phyloP scores from a whole-genome alignment of 2,113 vertebrate genomes.

The Pogona vitticeps region DNA sequence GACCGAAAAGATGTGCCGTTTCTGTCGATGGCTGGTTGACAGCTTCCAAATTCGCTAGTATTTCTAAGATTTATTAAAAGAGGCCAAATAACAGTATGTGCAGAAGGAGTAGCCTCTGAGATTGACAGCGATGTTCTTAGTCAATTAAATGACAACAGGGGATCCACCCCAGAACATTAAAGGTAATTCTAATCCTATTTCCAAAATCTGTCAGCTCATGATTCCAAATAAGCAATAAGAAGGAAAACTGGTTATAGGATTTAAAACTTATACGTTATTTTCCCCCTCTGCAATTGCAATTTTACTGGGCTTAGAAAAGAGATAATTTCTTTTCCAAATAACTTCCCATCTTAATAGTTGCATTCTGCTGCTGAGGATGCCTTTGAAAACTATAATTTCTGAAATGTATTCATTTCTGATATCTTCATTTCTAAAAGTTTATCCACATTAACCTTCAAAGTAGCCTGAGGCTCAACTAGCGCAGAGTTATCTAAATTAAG shows the following conservation, averaged over 20 bases:
- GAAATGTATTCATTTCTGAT: constrained; percentile 10
- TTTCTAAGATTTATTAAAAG: constrained; percentile 10
- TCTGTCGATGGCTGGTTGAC: not conserved
- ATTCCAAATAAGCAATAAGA: constrained; percentile 7
- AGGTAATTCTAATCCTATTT: constrained; percentile 11
- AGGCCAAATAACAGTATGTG: constrained; percentile 15
- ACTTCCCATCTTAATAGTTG: constrained; percentile 13
- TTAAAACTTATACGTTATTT: constrained; percentile 8
- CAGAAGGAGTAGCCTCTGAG: not conserved
- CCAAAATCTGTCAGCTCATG: constrained; percentile 27
- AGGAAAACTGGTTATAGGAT: constrained; percentile 22
- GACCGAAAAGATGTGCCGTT: not conserved
- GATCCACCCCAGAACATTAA: constrained; percentile 1
- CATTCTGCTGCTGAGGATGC: constrained; percentile 10
- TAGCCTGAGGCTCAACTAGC: constrained; percentile 29
- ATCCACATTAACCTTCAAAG: constrained; percentile 32
- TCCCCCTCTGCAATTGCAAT: constrained; percentile 20
- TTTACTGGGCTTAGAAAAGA: constrained; percentile 31
- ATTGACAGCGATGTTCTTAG: not conserved
- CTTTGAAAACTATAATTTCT: constrained; percentile 26
- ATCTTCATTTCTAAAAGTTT: constrained; percentile 46
- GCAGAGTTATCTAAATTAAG: constrained; percentile 15
- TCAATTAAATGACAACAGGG: not conserved
- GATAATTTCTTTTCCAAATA: constrained; percentile 14
- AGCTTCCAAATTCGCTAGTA: not conserved